Conservation (phyloP, 2,888 invertebrate genomes). For the Apoda limacodes region DNA sequence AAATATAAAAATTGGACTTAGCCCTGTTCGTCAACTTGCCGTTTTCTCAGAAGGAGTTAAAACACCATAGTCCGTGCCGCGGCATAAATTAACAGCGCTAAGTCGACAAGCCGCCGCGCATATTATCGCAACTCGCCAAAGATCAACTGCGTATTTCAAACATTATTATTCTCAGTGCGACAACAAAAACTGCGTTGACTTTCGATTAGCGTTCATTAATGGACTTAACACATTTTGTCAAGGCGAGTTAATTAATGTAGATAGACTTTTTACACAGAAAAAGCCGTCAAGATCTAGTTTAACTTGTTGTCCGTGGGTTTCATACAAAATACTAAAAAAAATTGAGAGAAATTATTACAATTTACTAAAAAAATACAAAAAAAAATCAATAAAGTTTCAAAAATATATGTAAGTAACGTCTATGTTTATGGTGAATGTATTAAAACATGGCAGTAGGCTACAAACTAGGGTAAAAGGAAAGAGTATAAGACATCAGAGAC, state of each 20-base stretch:
- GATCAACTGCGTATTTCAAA: slow-evolving; percentile 57
- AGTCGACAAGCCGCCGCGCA: slow-evolving; percentile 60
- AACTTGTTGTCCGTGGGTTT: too few species aligned
- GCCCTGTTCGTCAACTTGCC: too few species aligned
- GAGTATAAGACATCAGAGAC: slow-evolving; percentile 23
- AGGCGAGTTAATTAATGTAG: neutral
- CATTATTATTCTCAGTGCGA: slow-evolving; percentile 52
- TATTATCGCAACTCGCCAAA: slow-evolving; percentile 63
- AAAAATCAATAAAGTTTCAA: too few species aligned
- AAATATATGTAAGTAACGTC: too few species aligned
- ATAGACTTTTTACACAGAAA: slow-evolving; percentile 12
- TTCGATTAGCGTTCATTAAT: slow-evolving; percentile 40
- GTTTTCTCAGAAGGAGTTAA: slow-evolving; percentile 63
- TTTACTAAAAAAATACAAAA: too few species aligned
- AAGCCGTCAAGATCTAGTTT: too few species aligned
- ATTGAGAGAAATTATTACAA: too few species aligned
- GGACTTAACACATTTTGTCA: slow-evolving; percentile 10
- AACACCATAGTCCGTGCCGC: slow-evolving; percentile 66
- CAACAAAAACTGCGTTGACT: slow-evolving; percentile 32
- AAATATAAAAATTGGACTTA: too few species aligned
- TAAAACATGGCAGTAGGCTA: too few species aligned
- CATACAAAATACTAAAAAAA: too few species aligned
- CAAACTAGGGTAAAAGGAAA: too few species aligned
- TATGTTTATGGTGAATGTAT: too few species aligned
- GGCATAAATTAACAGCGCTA: slow-evolving; percentile 62